phyloP scores from a whole-genome alignment of 2,888 invertebrate genomes.

The Agrotis puta region DNA sequence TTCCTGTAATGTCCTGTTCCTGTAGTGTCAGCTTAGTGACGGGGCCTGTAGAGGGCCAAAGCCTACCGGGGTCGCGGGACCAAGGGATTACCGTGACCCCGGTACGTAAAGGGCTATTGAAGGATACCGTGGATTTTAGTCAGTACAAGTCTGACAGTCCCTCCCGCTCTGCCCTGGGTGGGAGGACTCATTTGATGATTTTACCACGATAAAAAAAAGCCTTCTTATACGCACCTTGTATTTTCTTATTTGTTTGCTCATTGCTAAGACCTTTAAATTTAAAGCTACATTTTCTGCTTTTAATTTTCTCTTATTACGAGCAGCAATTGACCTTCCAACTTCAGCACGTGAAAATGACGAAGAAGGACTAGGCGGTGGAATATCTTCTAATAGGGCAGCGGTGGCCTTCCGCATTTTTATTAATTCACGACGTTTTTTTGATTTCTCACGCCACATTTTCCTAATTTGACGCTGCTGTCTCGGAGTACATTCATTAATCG shows the following conservation, averaged over 20 bases:
- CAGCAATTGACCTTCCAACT: slow-evolving; percentile 10
- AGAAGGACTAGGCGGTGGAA: slow-evolving; percentile 9
- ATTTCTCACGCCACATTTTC: slow-evolving; percentile 25
- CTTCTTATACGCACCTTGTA: slow-evolving; percentile 17
- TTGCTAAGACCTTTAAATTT: slow-evolving; percentile 4
- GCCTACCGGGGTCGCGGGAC: no score
- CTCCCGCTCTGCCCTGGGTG: no score
- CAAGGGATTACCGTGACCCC: no score
- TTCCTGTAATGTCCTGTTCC: no score
- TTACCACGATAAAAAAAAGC: no score
- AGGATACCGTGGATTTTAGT: no score
- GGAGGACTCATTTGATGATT: no score
- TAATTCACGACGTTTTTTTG: background rate
- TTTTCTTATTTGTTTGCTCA: slow-evolving; percentile 8
- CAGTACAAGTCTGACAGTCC: no score
- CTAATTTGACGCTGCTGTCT: slow-evolving; percentile 24
- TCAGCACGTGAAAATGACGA: slow-evolving; percentile 20
- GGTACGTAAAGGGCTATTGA: no score
- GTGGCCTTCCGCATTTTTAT: slow-evolving; percentile 18
- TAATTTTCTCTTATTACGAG: slow-evolving; percentile 15
- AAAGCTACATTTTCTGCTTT: slow-evolving; percentile 9
- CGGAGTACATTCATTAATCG: slow-evolving; percentile 13
- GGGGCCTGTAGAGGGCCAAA: no score
- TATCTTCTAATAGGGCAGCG: background rate
- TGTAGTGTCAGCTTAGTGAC: no score